phyloP scores from a whole-genome alignment of 2,113 vertebrate genomes.

The Lasiurus cinereus region DNA sequence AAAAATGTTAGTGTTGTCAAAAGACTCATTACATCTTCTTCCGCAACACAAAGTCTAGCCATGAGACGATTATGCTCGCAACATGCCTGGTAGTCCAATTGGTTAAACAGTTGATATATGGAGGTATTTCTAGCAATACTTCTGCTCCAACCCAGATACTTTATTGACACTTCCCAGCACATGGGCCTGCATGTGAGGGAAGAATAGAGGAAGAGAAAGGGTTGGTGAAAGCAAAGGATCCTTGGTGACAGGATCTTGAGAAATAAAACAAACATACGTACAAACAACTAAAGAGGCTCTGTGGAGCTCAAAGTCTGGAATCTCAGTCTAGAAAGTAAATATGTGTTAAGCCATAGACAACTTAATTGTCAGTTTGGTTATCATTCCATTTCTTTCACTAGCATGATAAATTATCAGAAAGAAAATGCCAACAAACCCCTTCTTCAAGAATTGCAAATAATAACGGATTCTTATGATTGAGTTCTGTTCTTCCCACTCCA shows the following conservation, averaged over 20 bases:
- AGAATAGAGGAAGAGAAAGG: background rate
- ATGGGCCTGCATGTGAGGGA: background rate
- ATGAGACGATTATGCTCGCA: background rate
- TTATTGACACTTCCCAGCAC: background rate
- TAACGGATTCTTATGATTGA: background rate
- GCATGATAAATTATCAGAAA: slow-evolving; percentile 17
- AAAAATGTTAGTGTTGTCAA: background rate
- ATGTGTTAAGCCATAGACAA: background rate
- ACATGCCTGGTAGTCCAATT: background rate
- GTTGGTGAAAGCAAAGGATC: background rate
- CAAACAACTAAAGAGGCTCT: background rate
- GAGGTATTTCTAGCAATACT: background rate
- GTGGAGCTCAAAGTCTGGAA: background rate
- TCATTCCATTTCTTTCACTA: background rate
- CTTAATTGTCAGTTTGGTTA: background rate
- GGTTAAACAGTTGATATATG: background rate
- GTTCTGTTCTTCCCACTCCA: background rate
- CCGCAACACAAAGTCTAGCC: background rate
- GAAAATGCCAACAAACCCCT: background rate
- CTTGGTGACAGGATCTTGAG: background rate
- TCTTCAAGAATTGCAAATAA: background rate
- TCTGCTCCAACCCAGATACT: background rate
- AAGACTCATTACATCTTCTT: background rate
- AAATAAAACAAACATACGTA: background rate
- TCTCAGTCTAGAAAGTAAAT: background rate